Evolutionary conservation across 2,113 vertebrate genomes (phyloP).

Genomic region (Lophochroa leadbeateri): DNA sequence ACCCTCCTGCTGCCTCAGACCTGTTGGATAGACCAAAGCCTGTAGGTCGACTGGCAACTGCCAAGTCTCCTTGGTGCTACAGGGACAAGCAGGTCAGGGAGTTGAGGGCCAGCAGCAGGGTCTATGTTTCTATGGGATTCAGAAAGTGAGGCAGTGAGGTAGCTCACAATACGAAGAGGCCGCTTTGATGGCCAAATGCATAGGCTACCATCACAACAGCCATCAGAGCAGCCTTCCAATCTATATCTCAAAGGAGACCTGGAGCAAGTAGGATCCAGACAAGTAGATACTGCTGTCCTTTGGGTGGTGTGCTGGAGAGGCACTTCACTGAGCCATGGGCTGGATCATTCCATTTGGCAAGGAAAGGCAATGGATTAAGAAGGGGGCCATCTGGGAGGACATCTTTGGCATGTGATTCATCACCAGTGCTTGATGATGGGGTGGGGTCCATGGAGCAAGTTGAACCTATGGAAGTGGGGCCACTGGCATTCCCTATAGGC

Average conservation of each 20-base stretch:
- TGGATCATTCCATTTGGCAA: background rate
- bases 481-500: background rate
- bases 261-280: background rate
- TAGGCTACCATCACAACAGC: background rate
- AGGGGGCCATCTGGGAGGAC: background rate
- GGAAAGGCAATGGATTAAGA: background rate
- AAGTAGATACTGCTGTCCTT: background rate
- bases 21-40: background rate
- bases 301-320: background rate
- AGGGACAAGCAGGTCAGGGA: accelerated
- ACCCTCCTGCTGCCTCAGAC: background rate
- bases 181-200: background rate
- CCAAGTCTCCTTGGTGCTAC: accelerated
- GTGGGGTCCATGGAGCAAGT: background rate
- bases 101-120: background rate
- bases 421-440: background rate
- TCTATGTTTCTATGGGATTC: background rate
- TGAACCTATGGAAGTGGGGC: background rate
- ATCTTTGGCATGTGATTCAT: background rate
- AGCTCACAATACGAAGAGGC: background rate
- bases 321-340: background rate
- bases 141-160: background rate
- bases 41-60: background rate
- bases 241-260: background rate
- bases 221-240: background rate